phyloP scores from a whole-genome alignment of 2,797 vertebrate genomes.

The Lepus oiostolus region DNA sequence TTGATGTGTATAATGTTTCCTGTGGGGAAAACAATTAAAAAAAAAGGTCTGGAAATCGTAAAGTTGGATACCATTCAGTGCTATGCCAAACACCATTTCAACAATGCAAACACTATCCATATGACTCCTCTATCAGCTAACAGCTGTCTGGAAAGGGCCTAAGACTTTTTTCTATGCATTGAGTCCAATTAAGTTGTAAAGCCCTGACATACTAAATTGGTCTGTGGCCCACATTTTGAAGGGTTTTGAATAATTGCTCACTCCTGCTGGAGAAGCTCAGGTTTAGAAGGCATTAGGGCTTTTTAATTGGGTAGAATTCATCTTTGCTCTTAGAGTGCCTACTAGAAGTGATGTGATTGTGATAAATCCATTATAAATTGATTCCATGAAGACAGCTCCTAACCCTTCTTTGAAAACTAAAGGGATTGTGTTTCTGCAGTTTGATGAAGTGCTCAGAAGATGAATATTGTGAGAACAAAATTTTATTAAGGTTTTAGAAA shows the following conservation, averaged over 20 bases:
- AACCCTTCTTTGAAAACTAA: neutral
- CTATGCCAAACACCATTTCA: neutral
- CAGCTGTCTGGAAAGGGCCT: neutral
- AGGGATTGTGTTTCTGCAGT: neutral
- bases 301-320: slow-evolving; percentile 56
- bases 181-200: slow-evolving; percentile 69
- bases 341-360: neutral
- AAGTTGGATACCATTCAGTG: slow-evolving; percentile 41
- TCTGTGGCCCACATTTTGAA: slow-evolving; percentile 30
- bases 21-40: slow-evolving; percentile 61
- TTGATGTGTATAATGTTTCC: slow-evolving; percentile 42
- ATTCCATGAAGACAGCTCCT: neutral
- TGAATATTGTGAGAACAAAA: neutral
- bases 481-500: slow-evolving; percentile 8
- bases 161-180: slow-evolving; percentile 18
- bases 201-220: slow-evolving; percentile 51
- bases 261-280: neutral
- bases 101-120: slow-evolving; percentile 14
- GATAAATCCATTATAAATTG: slow-evolving; percentile 18
- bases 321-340: slow-evolving; percentile 19
- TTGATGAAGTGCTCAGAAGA: neutral
- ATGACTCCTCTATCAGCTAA: slow-evolving; percentile 42
- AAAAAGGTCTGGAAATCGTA: neutral
- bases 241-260: slow-evolving; percentile 67
- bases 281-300: slow-evolving; percentile 46